Base-by-base conservation (phyloP, 1,140 invertebrate species). In the Drosophila ananassae region DNA sequence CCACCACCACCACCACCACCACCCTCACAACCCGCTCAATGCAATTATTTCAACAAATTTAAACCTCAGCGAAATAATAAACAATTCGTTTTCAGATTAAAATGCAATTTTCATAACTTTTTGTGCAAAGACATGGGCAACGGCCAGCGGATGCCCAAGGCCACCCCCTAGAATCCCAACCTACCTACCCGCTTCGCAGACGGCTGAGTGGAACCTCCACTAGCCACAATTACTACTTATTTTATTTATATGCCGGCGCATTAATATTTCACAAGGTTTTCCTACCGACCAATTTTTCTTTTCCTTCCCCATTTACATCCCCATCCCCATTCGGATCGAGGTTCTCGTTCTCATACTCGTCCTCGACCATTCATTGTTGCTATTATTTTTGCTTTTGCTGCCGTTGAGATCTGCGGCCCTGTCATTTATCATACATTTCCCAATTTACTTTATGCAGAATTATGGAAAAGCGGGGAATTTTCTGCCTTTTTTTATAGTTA, bases 41-140 rank as follows among this genome's bases (percentile, higher is more conserved):
- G 83, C 83, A 89, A 89, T 89, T 89, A 89, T 89, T 89, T 89
- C 83, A 89, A 89, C 83, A 89, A 89, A 89, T 89, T 89, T 89
- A 89, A 89, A 89, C 83, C 83, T 89, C 83, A 89, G 84, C 79
- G 83, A 89, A 89, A 89, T 89, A 89, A 89, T 89, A 89, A 89
- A 89, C 83, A 89, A 89, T 89, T 89, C 83, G 83, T 89, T 83
- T 89, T 89, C 83, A 89, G 83, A 89, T 89, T 89, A 89, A 89
- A 89, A 89, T 89, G 83, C 83, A 89, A 89, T 89, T 89, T 89
- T 89, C 83, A 89, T 89, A 89, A 89, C 83, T 89, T 83, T 85
- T 85, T 89, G 83, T 66, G 56, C 78, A 78, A 82, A 80, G 68
- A 77, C 73, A 76, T 68, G 53, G 60, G 55, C 62, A 75, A 32